Conservation (phyloP, 1,140 invertebrate species). For the Druon quercuslanigerum region DNA sequence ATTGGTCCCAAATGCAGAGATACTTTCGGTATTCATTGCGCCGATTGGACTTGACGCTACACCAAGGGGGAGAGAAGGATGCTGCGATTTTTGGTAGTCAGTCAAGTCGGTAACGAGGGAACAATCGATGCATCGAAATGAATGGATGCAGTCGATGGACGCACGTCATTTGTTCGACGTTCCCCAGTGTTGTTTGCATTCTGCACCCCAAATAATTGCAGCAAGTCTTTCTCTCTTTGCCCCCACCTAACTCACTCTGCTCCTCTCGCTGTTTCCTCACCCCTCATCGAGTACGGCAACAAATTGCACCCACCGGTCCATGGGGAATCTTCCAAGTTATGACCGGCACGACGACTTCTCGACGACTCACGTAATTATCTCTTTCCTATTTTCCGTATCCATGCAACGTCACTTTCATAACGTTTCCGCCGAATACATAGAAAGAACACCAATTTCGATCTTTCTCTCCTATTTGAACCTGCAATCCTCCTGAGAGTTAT, state of each 20-base stretch:
- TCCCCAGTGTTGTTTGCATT: slow-evolving; percentile 55
- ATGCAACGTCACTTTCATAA: slow-evolving; percentile 10
- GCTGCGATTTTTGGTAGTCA: slow-evolving; percentile 28
- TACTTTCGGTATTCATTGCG: too few species aligned
- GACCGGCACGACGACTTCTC: slow-evolving; percentile 66
- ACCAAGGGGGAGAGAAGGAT: slow-evolving; percentile 49
- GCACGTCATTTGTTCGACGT: slow-evolving; percentile 63
- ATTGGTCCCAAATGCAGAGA: too few species aligned
- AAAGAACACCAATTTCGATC: neutral
- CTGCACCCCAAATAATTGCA: slow-evolving; percentile 65
- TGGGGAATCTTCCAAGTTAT: slow-evolving; percentile 67
- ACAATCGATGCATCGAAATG: slow-evolving; percentile 38
- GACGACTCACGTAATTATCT: slow-evolving; percentile 70
- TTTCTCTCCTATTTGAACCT: neutral
- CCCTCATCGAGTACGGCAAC: slow-evolving; percentile 49
- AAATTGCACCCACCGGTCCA: slow-evolving; percentile 63
- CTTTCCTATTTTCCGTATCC: slow-evolving; percentile 12
- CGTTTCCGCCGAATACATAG: neutral
- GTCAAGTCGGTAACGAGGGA: slow-evolving; percentile 33
- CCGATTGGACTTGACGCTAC: too few species aligned
- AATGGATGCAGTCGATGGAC: slow-evolving; percentile 43
- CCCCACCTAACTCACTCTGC: slow-evolving; percentile 26
- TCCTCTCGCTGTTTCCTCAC: slow-evolving; percentile 29
- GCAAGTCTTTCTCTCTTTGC: slow-evolving; percentile 55
- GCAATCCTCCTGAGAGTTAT: neutral